Evolutionary conservation across 2,888 invertebrate species (phyloP), one percentile per base, ranked within the genome.

Genomic region (Hofmannophila pseudospretella): DNA sequence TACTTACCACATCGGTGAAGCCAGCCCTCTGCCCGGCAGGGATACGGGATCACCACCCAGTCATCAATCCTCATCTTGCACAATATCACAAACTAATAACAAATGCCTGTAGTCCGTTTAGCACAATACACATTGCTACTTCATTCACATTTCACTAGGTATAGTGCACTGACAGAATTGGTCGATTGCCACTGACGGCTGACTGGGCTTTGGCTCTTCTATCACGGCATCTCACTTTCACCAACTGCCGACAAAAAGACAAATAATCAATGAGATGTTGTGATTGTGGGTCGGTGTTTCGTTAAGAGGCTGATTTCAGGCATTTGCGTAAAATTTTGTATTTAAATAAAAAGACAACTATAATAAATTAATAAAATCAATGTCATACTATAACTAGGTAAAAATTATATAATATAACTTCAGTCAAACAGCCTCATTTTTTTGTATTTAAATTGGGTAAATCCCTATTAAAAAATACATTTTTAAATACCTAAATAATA

Each of bases 1-100:
- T 5, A 64, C 82, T 80, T 54, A 86, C 86, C 85, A 50, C 82
- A 86, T 78, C 78, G 68, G 42, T 85, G 73, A 12, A 86, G 66
- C 86, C 86, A 86, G 28, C 86, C 86, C 54, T 86, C 86, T 10
- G 75, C 86, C 29, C 84, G 76, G 54, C 86, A 86, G 13, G 86
- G 86, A 45, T 76, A 86, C 34, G 70, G 58, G 43, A 85, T 86
- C 50, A 71, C 69, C 44, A 78, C 49, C 48, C 54, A 67, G 46
- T 65, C 45, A 40, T 46, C 58, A 49, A 56, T 66, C 60, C 64
- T 77, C 82, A 82, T 82, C 49, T 70, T 74, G 54, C 40, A 44
- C 66, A 61, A 56, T 12, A 12, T 31, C 28, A 33, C 32, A 67
- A 65, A 57, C 55, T 37, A 51, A 50, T 39, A 55, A 49, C 47